phyloP scores from a whole-genome alignment of 2,888 invertebrate genomes.

The Horisme vitalbata region DNA sequence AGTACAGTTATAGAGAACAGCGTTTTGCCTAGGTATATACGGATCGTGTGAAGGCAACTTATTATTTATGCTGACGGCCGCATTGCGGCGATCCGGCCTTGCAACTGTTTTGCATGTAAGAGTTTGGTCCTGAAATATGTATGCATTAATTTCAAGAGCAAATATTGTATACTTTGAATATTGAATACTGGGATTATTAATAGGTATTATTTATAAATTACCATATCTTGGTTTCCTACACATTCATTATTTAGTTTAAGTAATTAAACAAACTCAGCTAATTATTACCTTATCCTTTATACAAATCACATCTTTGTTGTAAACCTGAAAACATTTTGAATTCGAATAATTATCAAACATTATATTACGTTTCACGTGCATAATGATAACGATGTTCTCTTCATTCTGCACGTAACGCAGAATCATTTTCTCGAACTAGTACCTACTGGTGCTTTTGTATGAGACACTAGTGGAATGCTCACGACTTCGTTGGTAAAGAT shows the following conservation, averaged over 20 bases:
- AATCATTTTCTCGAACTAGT: too few relatives aligned
- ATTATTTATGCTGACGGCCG: slow-evolving; percentile 26
- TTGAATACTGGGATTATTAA: not conserved
- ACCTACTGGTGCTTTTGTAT: too few relatives aligned
- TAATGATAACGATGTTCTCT: too few relatives aligned
- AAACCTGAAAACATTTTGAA: slow-evolving; percentile 51
- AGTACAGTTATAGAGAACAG: slow-evolving; percentile 58
- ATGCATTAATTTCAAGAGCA: slow-evolving; percentile 13
- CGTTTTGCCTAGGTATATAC: slow-evolving; percentile 58
- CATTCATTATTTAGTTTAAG: not conserved
- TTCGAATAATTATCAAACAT: not conserved
- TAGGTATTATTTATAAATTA: too few relatives aligned
- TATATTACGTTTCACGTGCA: too few relatives aligned
- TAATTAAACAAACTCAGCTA: too few relatives aligned
- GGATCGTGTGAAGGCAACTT: slow-evolving; percentile 64
- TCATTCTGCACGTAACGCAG: too few relatives aligned
- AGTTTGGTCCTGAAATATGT: slow-evolving; percentile 52
- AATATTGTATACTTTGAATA: slow-evolving; percentile 11
- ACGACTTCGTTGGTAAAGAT: too few relatives aligned
- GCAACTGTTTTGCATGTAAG: slow-evolving; percentile 49
- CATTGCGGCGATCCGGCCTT: slow-evolving; percentile 40
- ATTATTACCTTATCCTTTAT: slow-evolving; percentile 57
- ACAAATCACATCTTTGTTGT: slow-evolving; percentile 65
- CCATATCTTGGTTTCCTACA: too few relatives aligned
- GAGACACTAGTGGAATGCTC: too few relatives aligned